Evolutionary conservation across 2,888 invertebrate species (phyloP).

Genomic region (Trachelus stipa): DNA sequence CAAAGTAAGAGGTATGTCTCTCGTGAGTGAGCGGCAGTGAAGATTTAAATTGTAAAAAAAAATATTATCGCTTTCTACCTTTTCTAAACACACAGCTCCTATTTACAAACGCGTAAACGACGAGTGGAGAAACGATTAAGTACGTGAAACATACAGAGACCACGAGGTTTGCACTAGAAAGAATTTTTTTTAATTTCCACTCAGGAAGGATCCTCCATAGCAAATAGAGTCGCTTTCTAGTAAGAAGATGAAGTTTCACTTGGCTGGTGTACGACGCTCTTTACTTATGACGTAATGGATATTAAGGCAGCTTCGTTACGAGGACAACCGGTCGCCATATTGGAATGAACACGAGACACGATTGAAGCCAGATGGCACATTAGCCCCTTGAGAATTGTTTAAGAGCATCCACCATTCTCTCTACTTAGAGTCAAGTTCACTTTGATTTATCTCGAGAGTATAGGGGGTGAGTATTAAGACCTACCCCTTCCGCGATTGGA

Average conservation of each 20-base stretch:
- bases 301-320: slow-evolving; percentile 40
- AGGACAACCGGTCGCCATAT: slow-evolving; percentile 18
- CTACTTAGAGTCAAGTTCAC: neutral
- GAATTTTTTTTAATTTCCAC: neutral
- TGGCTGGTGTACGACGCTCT: neutral
- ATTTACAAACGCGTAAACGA: neutral
- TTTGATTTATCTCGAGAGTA: neutral
- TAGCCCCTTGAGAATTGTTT: slow-evolving; percentile 8
- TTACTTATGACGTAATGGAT: slow-evolving; percentile 20
- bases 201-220: neutral
- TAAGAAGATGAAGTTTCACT: neutral
- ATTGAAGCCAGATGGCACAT: slow-evolving; percentile 21
- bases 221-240: neutral
- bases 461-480: neutral
- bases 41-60: neutral
- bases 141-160: neutral
- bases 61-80: neutral
- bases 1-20: neutral
- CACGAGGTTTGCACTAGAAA: neutral
- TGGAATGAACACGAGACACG: slow-evolving; percentile 18
- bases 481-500: neutral
- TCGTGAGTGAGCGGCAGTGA: neutral
- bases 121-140: neutral
- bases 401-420: slow-evolving; percentile 8
- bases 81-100: neutral